Conservation (phyloP, 35 echinoderm and acorn worm species). For the Heliocidaris erythrogramma region DNA sequence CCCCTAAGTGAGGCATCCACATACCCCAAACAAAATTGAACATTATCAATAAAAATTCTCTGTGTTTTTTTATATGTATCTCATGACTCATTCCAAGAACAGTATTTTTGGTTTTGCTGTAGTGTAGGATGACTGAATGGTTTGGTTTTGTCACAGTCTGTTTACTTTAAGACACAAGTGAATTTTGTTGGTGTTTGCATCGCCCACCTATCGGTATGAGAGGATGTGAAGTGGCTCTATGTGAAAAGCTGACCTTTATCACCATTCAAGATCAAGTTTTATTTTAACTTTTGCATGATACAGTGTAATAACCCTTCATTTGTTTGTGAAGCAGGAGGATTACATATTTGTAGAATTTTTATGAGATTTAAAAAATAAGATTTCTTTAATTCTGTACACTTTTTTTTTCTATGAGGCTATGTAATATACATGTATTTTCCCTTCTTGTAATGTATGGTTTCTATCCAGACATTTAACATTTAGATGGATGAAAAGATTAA, state of each 20-base stretch:
- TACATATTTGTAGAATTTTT: too few relatives aligned
- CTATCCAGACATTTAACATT: too few relatives aligned
- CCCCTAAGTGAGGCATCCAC: neutral
- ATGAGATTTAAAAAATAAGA: too few relatives aligned
- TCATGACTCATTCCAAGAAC: neutral
- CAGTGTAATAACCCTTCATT: neutral
- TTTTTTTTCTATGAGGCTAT: too few relatives aligned
- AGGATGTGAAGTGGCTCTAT: neutral
- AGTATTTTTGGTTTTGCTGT: neutral
- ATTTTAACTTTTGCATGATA: neutral
- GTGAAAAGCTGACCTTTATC: neutral
- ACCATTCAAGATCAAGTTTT: neutral
- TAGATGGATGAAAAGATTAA: neutral
- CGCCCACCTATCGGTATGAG: neutral
- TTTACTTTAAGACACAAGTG: neutral
- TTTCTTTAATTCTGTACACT: too few relatives aligned
- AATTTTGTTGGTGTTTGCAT: slow-evolving; percentile 11
- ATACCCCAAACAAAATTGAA: too few relatives aligned
- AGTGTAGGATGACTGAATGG: neutral
- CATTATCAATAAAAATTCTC: neutral
- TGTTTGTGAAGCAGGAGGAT: too few relatives aligned
- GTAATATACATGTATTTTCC: too few relatives aligned
- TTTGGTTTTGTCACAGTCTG: neutral
- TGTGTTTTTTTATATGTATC: neutral
- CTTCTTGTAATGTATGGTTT: too few relatives aligned